These are phyloP conservation scores for Poeciliopsis turneri DNA, from an alignment of 2,797 vertebrate genomes.

Conservation along the genomic window DNA sequence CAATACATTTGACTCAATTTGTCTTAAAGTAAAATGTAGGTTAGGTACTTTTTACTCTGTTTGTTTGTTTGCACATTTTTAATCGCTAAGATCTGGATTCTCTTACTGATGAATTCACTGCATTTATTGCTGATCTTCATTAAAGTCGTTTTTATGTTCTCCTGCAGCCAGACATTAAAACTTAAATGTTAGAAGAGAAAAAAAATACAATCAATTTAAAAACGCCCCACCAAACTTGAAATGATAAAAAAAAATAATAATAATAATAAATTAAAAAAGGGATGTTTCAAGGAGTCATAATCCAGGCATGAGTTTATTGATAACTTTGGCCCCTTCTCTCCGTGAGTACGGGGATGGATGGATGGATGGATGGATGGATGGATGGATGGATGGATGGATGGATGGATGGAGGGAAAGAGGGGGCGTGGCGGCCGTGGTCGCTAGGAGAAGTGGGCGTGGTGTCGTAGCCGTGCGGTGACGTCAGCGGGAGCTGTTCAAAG, in stretches of 20 bases:
- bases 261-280: background rate
- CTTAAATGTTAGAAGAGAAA: too few relatives aligned
- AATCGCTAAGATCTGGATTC: background rate
- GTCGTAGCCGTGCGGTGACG: constrained; percentile 69
- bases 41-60: background rate
- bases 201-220: background rate
- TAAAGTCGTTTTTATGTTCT: background rate
- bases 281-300: background rate
- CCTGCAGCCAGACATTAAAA: background rate
- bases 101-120: background rate
- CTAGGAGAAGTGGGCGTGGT: constrained; percentile 69
- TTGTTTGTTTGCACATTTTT: background rate
- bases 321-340: background rate
- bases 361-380: too few relatives aligned
- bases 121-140: background rate
- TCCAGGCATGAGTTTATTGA: background rate
- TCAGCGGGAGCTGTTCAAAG: constrained; percentile 83
- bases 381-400: too few relatives aligned
- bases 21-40: background rate
- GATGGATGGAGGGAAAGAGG: too few relatives aligned
- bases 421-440: constrained; percentile 19
- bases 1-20: background rate
- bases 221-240: background rate
- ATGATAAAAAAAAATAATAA: background rate
- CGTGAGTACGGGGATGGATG: background rate